These are phyloP conservation scores for Drosophila pseudotalamancana DNA, from an alignment of 2,888 invertebrate genomes.

Conservation along the genomic window DNA sequence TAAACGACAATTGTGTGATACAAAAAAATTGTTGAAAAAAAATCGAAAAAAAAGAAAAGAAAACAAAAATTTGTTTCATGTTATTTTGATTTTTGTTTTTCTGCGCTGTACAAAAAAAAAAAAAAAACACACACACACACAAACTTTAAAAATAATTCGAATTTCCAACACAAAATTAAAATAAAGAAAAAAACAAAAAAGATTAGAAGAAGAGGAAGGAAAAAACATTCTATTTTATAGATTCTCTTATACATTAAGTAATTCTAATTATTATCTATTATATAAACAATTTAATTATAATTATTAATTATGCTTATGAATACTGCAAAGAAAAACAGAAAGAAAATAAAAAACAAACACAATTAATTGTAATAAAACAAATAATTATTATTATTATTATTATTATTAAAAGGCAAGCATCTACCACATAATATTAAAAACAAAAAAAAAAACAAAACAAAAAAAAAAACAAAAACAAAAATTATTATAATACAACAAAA, in stretches of 20 bases:
- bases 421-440: slow-evolving; percentile 61
- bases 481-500: slow-evolving; percentile 38
- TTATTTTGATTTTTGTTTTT: slow-evolving; percentile 42
- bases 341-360: slow-evolving; percentile 50
- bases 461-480: slow-evolving; percentile 44
- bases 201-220: background rate
- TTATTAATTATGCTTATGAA: slow-evolving; percentile 77
- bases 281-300: slow-evolving; percentile 80
- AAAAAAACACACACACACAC: background rate
- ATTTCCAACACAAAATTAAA: slow-evolving; percentile 21
- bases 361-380: slow-evolving; percentile 68
- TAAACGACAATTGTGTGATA: slow-evolving; percentile 73
- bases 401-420: slow-evolving; percentile 58
- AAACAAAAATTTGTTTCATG: slow-evolving; percentile 47
- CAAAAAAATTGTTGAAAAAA: slow-evolving; percentile 67
- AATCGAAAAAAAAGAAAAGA: slow-evolving; percentile 25
- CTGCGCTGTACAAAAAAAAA: slow-evolving; percentile 63
- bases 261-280: slow-evolving; percentile 80
- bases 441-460: slow-evolving; percentile 36
- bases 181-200: slow-evolving; percentile 13
- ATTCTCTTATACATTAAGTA: slow-evolving; percentile 76
- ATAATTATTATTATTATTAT: slow-evolving; percentile 62
- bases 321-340: slow-evolving; percentile 43
- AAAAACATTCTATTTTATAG: slow-evolving; percentile 70
- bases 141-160: slow-evolving; percentile 12